Evolutionary conservation across 2,113 vertebrate species (phyloP).

Genomic region (Callorhinus ursinus): DNA sequence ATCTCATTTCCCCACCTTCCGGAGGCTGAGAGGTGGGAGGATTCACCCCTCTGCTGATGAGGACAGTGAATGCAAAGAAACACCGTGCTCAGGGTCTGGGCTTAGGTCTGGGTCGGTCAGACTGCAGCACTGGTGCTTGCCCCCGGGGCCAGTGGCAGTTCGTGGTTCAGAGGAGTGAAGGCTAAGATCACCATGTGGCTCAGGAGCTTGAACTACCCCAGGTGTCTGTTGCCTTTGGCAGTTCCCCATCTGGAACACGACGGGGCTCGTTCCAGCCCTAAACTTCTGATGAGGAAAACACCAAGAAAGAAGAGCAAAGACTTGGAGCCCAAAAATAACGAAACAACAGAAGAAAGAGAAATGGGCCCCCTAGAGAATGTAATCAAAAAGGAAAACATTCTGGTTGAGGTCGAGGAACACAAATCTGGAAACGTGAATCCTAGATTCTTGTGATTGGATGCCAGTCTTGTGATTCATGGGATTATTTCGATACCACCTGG

Average conservation of each 20-base stretch:
- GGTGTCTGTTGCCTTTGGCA: neutral
- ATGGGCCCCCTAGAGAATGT: neutral
- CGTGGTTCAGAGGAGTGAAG: neutral
- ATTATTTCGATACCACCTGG: neutral
- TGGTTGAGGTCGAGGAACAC: neutral
- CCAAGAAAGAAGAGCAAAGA: neutral
- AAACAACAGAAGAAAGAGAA: neutral
- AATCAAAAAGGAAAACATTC: neutral
- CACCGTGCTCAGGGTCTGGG: neutral
- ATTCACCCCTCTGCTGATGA: neutral
- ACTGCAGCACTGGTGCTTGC: rapidly evolving
- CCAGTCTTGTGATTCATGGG: neutral
- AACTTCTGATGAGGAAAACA: neutral
- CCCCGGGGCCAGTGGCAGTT: rapidly evolving
- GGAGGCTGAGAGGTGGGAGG: neutral
- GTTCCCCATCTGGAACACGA: rapidly evolving
- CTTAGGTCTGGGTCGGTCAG: neutral
- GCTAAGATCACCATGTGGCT: too few relatives aligned
- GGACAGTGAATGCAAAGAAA: neutral
- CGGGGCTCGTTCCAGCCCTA: rapidly evolving
- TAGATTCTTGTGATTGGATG: neutral
- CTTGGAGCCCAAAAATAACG: neutral
- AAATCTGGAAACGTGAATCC: rapidly evolving
- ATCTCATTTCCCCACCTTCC: rapidly evolving
- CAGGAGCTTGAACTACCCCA: too few relatives aligned